Evolutionary conservation across 1,140 invertebrate species (phyloP).

Genomic region (Drosophila azteca): DNA sequence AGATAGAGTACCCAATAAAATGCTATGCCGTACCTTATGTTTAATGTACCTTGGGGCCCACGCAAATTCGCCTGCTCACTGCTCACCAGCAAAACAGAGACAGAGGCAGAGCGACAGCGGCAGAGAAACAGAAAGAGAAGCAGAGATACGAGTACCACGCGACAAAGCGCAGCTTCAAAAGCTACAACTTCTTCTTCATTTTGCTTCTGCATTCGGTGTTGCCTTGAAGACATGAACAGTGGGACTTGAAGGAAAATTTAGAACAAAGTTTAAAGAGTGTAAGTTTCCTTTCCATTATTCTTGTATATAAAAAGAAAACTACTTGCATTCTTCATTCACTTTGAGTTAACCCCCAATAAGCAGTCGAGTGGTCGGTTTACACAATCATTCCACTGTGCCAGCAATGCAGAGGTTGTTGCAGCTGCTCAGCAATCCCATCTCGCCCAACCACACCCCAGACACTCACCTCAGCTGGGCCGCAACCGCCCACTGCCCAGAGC

Average conservation of each 20-base stretch:
- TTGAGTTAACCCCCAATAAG: too few species aligned
- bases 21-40: too few species aligned
- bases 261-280: too few species aligned
- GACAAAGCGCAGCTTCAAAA: slow-evolving; percentile 41
- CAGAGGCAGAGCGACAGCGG: not conserved
- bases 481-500: slow-evolving; percentile 61
- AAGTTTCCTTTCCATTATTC: too few species aligned
- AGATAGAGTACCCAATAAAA: too few species aligned
- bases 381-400: slow-evolving; percentile 21
- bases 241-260: not conserved
- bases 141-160: slow-evolving; percentile 20
- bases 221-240: not conserved
- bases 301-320: too few species aligned
- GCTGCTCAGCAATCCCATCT: slow-evolving; percentile 62
- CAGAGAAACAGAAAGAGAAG: slow-evolving; percentile 5
- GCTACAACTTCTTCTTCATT: slow-evolving; percentile 25
- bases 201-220: slow-evolving; percentile 22
- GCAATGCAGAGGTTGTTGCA: slow-evolving; percentile 46
- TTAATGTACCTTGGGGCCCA: slow-evolving; percentile 41
- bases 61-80: slow-evolving; percentile 33
- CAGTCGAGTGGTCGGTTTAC: not conserved
- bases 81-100: not conserved
- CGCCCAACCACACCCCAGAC: slow-evolving; percentile 42
- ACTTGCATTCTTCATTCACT: too few species aligned
- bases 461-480: slow-evolving; percentile 43